Percentiles rank a stretch among this genome's conserved stretches.
These are phyloP conservation scores for Amblyjoppa fuscipennis DNA, from an alignment of 2,888 invertebrate species.

Conservation along the genomic window DNA sequence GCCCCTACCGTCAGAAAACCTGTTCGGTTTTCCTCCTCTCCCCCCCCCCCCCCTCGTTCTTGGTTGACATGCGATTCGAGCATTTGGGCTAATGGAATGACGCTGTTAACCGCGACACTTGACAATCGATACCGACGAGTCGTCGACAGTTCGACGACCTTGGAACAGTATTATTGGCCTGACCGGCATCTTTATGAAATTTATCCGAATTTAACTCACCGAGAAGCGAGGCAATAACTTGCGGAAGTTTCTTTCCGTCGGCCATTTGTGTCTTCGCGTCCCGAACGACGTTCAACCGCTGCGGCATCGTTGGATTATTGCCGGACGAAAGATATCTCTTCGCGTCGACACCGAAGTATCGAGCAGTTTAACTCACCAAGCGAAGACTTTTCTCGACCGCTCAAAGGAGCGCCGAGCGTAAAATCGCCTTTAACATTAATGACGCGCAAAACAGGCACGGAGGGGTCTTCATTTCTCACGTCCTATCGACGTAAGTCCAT, in stretches of 20 bases:
- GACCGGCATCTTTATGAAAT: background rate
- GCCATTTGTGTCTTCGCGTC: conserved; percentile 37
- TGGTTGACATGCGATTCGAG: conserved; percentile 56
- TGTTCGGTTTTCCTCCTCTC: background rate
- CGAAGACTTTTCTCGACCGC: background rate
- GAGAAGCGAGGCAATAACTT: conserved; percentile 77
- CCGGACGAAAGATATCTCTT: background rate
- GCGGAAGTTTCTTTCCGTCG: conserved; percentile 72
- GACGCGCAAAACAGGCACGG: background rate
- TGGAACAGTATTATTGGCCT: background rate
- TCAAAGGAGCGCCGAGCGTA: background rate
- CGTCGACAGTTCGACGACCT: conserved; percentile 23
- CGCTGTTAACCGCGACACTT: conserved; percentile 42
- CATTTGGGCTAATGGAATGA: conserved; percentile 61
- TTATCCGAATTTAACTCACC: conserved; percentile 74
- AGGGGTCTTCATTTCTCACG: background rate
- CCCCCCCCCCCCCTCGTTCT: background rate
- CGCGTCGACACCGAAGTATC: background rate
- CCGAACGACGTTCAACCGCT: conserved; percentile 70
- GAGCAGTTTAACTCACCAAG: background rate
- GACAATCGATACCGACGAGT: conserved; percentile 39
- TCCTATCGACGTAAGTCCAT: background rate
- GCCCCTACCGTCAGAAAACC: background rate
- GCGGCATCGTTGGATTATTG: conserved; percentile 65
- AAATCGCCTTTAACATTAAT: conserved; percentile 12